Percentiles rank a stretch among this genome's conserved stretches.
Conservation (phyloP, 2,113 vertebrate genomes). For the Chrysochloris asiatica region DNA sequence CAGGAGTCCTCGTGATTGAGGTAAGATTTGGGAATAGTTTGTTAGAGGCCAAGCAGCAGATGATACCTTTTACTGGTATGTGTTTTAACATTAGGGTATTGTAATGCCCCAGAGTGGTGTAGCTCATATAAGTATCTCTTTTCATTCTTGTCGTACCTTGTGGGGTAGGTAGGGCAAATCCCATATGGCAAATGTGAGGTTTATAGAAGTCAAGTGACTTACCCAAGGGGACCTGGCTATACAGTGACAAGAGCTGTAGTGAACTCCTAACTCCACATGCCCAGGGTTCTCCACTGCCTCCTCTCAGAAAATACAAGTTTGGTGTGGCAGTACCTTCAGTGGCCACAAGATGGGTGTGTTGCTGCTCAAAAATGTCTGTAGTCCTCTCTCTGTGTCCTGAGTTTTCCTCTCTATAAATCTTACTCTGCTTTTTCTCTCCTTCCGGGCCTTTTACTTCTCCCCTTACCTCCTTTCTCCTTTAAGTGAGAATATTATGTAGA, state of each 20-base stretch:
- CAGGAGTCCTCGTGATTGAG: conserved; percentile 1
- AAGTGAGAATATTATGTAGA: conserved; percentile 3
- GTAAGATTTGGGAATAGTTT: neutral
- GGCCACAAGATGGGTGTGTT: conserved; percentile 64
- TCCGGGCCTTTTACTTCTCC: neutral
- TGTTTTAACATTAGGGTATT: neutral
- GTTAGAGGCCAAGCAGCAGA: neutral
- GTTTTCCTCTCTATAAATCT: neutral
- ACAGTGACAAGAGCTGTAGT: neutral
- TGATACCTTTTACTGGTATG: neutral
- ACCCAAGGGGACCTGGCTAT: neutral
- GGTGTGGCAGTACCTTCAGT: neutral
- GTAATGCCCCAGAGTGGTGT: neutral
- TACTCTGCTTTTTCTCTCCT: neutral
- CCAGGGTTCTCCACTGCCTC: neutral
- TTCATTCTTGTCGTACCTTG: neutral
- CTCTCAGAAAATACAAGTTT: neutral
- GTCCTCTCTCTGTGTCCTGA: neutral
- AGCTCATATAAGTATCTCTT: neutral
- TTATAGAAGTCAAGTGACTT: neutral
- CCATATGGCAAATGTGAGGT: neutral
- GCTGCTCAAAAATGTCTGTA: neutral
- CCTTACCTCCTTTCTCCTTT: neutral
- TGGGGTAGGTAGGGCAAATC: neutral
- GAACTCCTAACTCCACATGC: neutral